These are phyloP conservation scores for Ophion ventricosus DNA, from an alignment of 2,888 invertebrate species.

Conservation along the genomic window DNA sequence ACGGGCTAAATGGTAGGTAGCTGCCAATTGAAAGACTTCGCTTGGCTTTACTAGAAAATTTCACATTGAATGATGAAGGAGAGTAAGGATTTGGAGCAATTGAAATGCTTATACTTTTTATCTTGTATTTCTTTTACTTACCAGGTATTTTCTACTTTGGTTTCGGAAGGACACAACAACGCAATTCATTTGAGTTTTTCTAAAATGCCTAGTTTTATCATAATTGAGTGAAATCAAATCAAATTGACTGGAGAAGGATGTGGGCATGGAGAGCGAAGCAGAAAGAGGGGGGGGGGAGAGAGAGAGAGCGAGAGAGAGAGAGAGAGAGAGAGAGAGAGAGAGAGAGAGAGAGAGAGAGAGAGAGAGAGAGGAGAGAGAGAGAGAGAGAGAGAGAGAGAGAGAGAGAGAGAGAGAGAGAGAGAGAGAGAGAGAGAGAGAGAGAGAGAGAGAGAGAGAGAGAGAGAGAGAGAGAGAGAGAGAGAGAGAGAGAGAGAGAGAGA, in stretches of 20 bases:
- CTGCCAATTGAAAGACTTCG: not conserved
- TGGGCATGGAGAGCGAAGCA: not conserved
- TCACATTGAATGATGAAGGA: not conserved
- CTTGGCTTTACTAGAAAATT: not conserved
- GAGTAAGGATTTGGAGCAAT: not conserved
- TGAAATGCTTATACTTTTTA: not conserved
- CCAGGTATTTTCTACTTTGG: not conserved
- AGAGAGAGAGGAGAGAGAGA: slow-evolving; percentile 13
- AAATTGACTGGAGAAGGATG: slow-evolving; percentile 44
- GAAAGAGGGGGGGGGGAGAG: too few species aligned
- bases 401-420: slow-evolving; percentile 3
- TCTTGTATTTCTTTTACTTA: not conserved
- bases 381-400: slow-evolving; percentile 2
- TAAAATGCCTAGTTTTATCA: slow-evolving; percentile 49
- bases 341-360: slow-evolving; percentile 2
- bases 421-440: slow-evolving; percentile 7
- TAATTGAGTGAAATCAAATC: slow-evolving; percentile 65
- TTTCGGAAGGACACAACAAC: not conserved
- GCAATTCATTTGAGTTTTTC: slow-evolving; percentile 24
- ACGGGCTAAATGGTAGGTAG: too few species aligned
- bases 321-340: slow-evolving; percentile 2
- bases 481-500: slow-evolving; percentile 2
- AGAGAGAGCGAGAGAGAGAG: too few species aligned
- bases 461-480: not conserved
- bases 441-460: not conserved